Percentiles rank a stretch among this genome's conserved stretches.
These are phyloP conservation scores for Bathynomus jamesi DNA, from an alignment of 1,140 invertebrate genomes.

Conservation along the genomic window DNA sequence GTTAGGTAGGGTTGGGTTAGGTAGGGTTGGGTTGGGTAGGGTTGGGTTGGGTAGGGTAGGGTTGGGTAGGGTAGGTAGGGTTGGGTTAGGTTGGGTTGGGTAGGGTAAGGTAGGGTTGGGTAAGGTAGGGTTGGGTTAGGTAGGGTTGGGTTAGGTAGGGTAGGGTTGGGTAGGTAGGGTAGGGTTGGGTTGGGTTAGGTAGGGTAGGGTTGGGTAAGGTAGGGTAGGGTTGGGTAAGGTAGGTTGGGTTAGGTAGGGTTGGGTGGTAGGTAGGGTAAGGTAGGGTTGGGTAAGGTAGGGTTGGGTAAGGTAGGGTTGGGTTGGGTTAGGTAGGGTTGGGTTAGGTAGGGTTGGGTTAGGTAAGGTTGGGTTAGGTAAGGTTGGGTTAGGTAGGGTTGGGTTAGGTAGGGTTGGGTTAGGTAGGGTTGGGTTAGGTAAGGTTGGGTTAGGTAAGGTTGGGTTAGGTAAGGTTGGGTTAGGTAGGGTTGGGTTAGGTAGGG, in stretches of 20 bases:
- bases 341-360: neutral
- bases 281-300: neutral
- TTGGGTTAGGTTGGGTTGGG: neutral
- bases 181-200: neutral
- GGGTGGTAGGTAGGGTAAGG: neutral
- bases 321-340: neutral
- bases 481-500: neutral
- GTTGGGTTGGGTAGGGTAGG: neutral
- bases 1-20: neutral
- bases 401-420: neutral
- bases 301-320: conserved; percentile 49
- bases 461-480: conserved; percentile 1
- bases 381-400: neutral
- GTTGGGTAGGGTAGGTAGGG: no score
- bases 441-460: neutral
- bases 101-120: neutral
- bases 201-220: neutral
- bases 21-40: neutral
- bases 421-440: neutral
- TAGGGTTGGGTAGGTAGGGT: neutral
- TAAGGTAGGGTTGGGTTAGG: neutral
- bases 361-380: conserved; percentile 1
- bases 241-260: neutral
- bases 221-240: neutral
- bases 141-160: neutral